Conservation (phyloP, 2,113 vertebrate genomes). For the Zapornia atra region DNA sequence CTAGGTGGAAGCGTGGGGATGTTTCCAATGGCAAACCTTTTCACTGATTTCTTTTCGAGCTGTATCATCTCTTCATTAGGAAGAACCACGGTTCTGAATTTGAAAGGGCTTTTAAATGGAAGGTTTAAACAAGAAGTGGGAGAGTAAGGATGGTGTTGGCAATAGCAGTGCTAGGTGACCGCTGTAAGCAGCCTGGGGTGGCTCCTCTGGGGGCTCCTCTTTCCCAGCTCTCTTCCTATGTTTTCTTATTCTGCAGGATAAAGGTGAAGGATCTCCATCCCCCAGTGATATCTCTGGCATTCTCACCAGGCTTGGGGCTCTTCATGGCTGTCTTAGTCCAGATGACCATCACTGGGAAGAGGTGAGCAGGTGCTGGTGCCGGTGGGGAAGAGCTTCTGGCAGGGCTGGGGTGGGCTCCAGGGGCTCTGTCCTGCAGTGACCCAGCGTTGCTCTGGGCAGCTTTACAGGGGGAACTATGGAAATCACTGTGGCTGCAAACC, state of each 20-base stretch:
- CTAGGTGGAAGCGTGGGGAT: neutral
- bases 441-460: neutral
- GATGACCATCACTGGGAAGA: constrained; percentile 55
- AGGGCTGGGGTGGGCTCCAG: neutral
- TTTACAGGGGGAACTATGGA: constrained; percentile 46
- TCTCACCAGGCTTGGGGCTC: neutral
- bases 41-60: too few species aligned
- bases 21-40: neutral
- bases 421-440: neutral
- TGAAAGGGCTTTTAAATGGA: neutral
- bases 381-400: rapidly evolving
- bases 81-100: neutral
- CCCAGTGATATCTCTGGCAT: neutral
- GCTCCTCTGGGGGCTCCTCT: rapidly evolving
- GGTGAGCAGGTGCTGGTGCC: neutral
- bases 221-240: neutral
- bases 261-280: constrained; percentile 39
- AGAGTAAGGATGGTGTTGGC: too few species aligned
- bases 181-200: neutral
- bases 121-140: neutral
- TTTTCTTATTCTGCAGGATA: neutral
- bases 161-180: neutral
- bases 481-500: constrained; percentile 24
- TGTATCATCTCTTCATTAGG: rapidly evolving
- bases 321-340: neutral